A percentile compares a stretch with the other conserved stretches of the same genome.
Evolutionary conservation across 2,797 vertebrate genomes (phyloP).

Genomic region (Hippocampus kuda): DNA sequence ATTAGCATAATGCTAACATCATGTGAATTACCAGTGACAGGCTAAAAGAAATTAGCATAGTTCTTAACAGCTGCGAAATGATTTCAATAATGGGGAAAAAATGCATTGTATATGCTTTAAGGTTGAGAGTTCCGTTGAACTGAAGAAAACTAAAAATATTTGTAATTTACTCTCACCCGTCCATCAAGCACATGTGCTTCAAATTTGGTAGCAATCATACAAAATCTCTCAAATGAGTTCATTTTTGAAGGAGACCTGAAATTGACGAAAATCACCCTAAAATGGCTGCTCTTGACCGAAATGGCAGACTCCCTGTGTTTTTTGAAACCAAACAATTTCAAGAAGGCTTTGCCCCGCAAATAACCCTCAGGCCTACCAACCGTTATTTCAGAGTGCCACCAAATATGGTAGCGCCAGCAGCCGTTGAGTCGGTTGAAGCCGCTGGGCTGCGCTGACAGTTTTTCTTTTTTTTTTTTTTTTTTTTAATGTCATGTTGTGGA

Average conservation of each 20-base stretch:
- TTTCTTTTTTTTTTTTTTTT: slow-evolving; percentile 29
- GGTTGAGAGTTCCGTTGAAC: too few species aligned
- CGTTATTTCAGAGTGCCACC: slow-evolving; percentile 16
- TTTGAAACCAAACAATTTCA: slow-evolving; percentile 1
- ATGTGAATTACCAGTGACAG: background rate
- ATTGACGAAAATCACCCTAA: background rate
- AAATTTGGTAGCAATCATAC: background rate
- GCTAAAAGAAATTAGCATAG: background rate
- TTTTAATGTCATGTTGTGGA: slow-evolving; percentile 50
- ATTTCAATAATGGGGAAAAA: too few species aligned
- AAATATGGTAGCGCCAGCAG: slow-evolving; percentile 45
- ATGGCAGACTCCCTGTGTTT: background rate
- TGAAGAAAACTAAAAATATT: too few species aligned
- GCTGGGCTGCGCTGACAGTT: slow-evolving; percentile 41
- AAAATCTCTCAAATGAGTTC: background rate
- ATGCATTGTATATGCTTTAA: too few species aligned
- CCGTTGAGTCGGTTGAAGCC: slow-evolving; percentile 47
- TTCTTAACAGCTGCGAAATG: background rate
- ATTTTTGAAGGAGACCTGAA: background rate
- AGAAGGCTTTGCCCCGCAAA: background rate
- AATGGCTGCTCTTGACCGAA: background rate
- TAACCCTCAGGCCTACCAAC: background rate
- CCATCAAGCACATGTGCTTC: background rate
- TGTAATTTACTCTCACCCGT: too few species aligned
- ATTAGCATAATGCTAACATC: background rate